Base-by-base conservation (phyloP, 2,113 vertebrate genomes). In the Zosterops hypoxanthus region DNA sequence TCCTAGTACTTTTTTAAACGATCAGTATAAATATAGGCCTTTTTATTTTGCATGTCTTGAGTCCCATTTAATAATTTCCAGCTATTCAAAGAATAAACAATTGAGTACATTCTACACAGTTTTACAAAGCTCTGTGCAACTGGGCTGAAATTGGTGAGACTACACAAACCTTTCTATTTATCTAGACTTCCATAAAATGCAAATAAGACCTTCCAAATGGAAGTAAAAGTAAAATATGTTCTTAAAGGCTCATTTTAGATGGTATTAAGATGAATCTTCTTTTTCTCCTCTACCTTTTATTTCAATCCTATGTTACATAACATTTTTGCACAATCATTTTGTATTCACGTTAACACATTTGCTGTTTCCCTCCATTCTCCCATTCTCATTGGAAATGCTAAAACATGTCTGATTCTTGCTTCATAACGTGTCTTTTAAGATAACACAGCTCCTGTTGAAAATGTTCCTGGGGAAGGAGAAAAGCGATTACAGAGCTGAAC, bases 401-500 rank as follows among this genome's bases (percentile, higher is more conserved):
- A 85, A 92, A 55, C 49, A 63, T 0, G 3, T 55, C 15, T 0
- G 1, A 66, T 23, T 88, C 82, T 76, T 86, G 42, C 82, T 44
- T 75, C 46, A 6, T 36, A 71, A 82, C 0, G 0, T 55, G 63
- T 29, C 75, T 77, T 82, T 63, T 76, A 69, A 91, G 85, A 93
- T 83, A 77, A 93, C 76, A 75, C 14, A 36, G 83, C 69, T 84
- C 80, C 81, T 75, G 50, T 44, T 70, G 70, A 82, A 94, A 91
- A 86, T 1, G 4, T 65, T 92, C 75, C 79, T 50, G n/a, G 34
- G 47, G 90, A 53, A 94, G 47, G 29, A 84, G 72, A 86, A 80
- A 93, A 86, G 78, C 0, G 9, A 95, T 91, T 93, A 88, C 75
- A 2, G 85, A 94, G 76, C 64, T 88, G 92, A 94, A 93, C 68